These are phyloP conservation scores for Glyptemys insculpta DNA, from an alignment of 2,797 vertebrate species.

Conservation along the genomic window DNA sequence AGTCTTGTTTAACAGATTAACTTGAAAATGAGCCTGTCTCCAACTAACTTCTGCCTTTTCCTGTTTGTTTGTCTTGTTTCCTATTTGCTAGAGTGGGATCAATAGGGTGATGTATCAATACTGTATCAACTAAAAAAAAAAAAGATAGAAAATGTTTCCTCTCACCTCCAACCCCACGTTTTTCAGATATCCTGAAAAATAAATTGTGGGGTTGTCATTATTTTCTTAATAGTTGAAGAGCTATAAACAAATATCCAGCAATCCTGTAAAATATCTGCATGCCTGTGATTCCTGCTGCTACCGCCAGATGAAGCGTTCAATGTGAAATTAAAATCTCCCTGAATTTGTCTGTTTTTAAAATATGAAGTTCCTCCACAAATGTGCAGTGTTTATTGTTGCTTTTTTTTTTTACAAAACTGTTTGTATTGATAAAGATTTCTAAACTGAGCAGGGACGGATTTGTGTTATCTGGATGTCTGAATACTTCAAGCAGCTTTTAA, in stretches of 20 bases:
- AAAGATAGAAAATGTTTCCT: neutral
- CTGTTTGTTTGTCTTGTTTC: neutral
- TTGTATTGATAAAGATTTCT: neutral
- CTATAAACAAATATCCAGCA: constrained; percentile 29
- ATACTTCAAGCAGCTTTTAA: neutral
- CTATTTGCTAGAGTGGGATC: neutral
- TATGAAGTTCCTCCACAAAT: neutral
- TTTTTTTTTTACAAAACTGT: neutral
- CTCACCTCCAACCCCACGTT: neutral
- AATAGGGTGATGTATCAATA: neutral
- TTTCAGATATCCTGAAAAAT: neutral
- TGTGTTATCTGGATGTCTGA: neutral
- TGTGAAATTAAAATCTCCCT: neutral
- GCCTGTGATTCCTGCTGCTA: neutral
- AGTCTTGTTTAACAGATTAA: neutral
- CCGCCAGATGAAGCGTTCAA: neutral
- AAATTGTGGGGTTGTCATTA: neutral
- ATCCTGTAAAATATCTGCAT: neutral
- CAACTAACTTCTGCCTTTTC: neutral
- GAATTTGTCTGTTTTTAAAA: neutral
- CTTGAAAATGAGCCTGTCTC: fast-evolving
- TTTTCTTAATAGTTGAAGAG: neutral
- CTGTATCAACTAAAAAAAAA: neutral
- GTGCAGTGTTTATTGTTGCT: neutral
- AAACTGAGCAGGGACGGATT: neutral